Conservation (phyloP, 2,113 vertebrate species). For the Psophia crepitans region DNA sequence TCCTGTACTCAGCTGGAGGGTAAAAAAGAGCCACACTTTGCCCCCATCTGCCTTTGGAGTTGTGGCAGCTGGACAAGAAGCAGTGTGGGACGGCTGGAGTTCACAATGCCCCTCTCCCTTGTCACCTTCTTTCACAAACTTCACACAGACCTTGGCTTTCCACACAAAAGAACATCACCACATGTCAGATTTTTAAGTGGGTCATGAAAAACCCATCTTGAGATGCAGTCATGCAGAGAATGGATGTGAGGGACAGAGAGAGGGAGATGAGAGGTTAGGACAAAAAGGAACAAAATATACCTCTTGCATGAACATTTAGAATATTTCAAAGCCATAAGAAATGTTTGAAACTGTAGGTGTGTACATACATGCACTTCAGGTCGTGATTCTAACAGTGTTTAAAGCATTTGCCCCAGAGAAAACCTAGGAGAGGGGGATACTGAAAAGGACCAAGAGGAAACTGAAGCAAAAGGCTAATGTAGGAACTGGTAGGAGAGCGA, state of each 20-base stretch:
- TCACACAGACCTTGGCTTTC: not conserved
- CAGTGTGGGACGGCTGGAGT: too few relatives aligned
- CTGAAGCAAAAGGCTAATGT: not conserved
- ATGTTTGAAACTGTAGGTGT: not conserved
- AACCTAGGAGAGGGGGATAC: not conserved
- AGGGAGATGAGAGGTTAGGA: not conserved
- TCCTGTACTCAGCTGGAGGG: not conserved
- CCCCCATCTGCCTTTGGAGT: not conserved
- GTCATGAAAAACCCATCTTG: not conserved
- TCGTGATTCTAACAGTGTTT: not conserved
- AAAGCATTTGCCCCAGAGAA: not conserved
- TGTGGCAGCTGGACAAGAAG: not conserved
- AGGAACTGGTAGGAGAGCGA: not conserved
- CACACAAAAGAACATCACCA: not conserved
- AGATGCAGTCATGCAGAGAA: not conserved
- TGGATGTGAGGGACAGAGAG: not conserved
- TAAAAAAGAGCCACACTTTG: not conserved
- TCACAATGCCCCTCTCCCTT: not conserved
- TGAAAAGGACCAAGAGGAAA: not conserved
- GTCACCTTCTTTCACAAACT: not conserved
- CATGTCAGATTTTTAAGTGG: not conserved
- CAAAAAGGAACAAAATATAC: not conserved
- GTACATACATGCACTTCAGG: not conserved
- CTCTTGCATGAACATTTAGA: fast-evolving
- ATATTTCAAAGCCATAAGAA: not conserved